Conservation (phyloP, 1,140 invertebrate genomes). For the Hyposmocoma kahamanoa region DNA sequence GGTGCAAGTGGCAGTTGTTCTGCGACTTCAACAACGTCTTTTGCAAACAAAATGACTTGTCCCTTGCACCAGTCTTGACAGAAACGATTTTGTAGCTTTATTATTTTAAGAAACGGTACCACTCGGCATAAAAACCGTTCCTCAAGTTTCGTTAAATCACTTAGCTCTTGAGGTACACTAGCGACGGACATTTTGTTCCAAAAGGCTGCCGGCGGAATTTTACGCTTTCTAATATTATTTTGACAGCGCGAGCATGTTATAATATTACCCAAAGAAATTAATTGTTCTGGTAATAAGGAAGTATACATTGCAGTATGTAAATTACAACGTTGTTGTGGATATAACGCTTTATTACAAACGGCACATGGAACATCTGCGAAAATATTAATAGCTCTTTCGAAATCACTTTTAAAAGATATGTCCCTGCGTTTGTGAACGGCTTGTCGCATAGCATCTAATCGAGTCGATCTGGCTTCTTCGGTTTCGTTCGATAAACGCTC, state of each 20-base stretch:
- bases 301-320: no score
- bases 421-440: neutral
- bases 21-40: no score
- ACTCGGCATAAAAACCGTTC: no score
- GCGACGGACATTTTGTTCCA: no score
- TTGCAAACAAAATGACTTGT: no score
- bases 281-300: constrained; percentile 9
- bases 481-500: constrained; percentile 2
- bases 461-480: neutral
- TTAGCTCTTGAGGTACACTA: constrained; percentile 9
- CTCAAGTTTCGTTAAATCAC: no score
- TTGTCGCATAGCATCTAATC: constrained; percentile 1
- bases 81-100: neutral
- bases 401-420: no score
- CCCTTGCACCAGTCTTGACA: no score
- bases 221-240: no score
- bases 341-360: constrained; percentile 12
- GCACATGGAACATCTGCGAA: constrained; percentile 15
- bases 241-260: no score
- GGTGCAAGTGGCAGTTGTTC: no score
- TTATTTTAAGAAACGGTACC: neutral
- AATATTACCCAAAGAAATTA: constrained; percentile 9
- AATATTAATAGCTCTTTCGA: constrained; percentile 12
- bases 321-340: constrained; percentile 15
- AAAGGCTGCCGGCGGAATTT: no score